Percentiles rank a stretch among this genome's conserved stretches.
Evolutionary conservation across 2,888 invertebrate genomes (phyloP).

Genomic region (Ennomos quercinarius): DNA sequence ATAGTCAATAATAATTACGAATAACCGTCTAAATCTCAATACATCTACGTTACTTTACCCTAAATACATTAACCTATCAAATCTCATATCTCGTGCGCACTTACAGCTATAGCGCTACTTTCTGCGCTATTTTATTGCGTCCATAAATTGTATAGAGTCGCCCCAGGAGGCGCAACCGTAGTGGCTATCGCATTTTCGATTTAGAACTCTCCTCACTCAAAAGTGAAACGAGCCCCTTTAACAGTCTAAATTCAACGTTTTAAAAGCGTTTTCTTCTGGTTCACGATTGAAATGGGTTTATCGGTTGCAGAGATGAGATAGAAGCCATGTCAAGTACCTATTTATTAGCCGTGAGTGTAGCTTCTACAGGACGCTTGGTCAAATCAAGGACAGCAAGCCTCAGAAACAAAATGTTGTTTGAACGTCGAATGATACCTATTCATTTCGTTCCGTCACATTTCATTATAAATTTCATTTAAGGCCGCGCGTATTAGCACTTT

Average conservation of each 20-base stretch:
- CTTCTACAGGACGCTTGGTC: no score
- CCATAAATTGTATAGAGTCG: slow-evolving; percentile 79
- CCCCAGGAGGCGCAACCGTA: slow-evolving; percentile 76
- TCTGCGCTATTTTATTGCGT: slow-evolving; percentile 76
- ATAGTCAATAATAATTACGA: no score
- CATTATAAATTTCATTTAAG: no score
- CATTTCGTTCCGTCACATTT: no score
- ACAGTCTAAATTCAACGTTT: slow-evolving; percentile 77
- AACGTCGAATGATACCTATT: no score
- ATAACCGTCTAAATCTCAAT: no score
- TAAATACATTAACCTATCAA: slow-evolving; percentile 33
- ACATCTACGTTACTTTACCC: background rate
- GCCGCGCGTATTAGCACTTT: no score
- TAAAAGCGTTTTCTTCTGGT: slow-evolving; percentile 64
- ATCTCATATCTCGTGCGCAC: slow-evolving; percentile 35
- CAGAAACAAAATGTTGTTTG: no score
- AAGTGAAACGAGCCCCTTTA: slow-evolving; percentile 78
- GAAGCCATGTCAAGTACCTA: background rate
- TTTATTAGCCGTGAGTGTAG: no score
- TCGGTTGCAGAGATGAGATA: background rate
- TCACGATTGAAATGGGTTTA: slow-evolving; percentile 20
- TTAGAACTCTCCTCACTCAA: slow-evolving; percentile 71
- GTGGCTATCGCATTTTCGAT: slow-evolving; percentile 78
- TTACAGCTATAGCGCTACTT: slow-evolving; percentile 50
- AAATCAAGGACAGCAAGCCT: no score